These are phyloP conservation scores for Pachydiplax longipennis DNA, from an alignment of 2,888 invertebrate genomes.

Conservation along the genomic window DNA sequence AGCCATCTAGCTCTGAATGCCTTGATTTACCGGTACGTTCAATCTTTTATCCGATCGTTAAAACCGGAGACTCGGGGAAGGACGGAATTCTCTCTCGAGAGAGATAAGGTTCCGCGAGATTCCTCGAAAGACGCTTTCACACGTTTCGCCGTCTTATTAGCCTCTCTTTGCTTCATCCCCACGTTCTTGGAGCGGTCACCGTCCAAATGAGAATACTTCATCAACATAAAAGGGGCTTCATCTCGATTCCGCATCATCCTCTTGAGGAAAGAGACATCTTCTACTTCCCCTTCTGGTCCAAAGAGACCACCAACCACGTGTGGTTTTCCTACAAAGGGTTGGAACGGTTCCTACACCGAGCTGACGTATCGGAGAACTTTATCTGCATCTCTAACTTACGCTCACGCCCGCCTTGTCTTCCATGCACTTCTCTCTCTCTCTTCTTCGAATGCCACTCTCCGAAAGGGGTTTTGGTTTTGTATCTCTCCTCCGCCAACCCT, in stretches of 20 bases:
- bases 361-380: constrained; percentile 27
- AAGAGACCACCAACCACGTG: constrained; percentile 31
- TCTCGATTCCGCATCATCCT: neutral
- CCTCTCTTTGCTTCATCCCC: neutral
- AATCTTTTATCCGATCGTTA: neutral
- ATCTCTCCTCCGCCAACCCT: neutral
- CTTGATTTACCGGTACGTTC: neutral
- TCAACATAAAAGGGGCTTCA: neutral
- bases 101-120: neutral
- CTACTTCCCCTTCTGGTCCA: neutral
- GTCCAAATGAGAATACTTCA: neutral
- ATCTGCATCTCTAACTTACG: neutral
- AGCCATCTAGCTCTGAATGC: neutral
- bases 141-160: neutral
- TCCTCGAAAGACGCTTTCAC: neutral
- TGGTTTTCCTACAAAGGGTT: constrained; percentile 6
- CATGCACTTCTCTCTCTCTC: neutral
- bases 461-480: neutral
- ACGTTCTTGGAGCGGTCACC: neutral
- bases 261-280: neutral
- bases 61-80: neutral
- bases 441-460: neutral
- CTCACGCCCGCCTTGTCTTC: neutral
- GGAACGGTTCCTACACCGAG: neutral
- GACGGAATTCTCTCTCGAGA: neutral